Percentiles rank a stretch among this genome's conserved stretches.
phyloP scores from a whole-genome alignment of 2,113 vertebrate species.

The Tympanuchus pallidicinctus region DNA sequence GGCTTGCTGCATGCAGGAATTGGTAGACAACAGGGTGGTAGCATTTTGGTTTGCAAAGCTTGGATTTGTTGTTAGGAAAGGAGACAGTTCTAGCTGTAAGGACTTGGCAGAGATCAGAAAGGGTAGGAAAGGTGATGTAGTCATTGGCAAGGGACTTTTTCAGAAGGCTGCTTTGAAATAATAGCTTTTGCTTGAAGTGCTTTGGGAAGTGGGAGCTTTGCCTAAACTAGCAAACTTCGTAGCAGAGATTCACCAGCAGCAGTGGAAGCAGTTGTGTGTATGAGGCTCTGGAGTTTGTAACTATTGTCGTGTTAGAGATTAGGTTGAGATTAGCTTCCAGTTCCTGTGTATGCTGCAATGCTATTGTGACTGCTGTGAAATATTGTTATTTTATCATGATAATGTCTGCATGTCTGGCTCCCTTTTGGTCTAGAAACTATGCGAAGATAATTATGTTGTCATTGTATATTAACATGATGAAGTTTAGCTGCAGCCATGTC shows the following conservation, averaged over 20 bases:
- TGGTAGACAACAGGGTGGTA: background rate
- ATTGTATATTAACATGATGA: background rate
- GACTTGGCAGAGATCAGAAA: background rate
- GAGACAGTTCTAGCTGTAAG: background rate
- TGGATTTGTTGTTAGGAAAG: background rate
- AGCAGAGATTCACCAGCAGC: background rate
- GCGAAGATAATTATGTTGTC: background rate
- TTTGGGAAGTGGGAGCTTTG: background rate
- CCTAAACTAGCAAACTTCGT: constrained; percentile 41
- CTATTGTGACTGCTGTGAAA: background rate
- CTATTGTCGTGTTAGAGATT: constrained; percentile 1
- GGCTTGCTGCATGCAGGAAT: background rate
- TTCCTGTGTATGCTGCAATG: background rate
- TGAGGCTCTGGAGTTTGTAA: constrained; percentile 26
- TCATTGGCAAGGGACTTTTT: constrained; percentile 39
- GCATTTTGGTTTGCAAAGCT: background rate
- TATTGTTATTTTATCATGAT: background rate
- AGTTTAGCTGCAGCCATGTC: background rate
- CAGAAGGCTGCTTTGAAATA: constrained; percentile 43
- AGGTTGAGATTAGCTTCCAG: background rate
- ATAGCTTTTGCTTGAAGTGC: background rate
- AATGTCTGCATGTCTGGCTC: background rate
- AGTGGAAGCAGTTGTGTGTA: background rate
- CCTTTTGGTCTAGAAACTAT: background rate
- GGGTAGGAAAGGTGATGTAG: background rate